Percentiles rank a stretch among this genome's conserved stretches.
Evolutionary conservation across 1,140 invertebrate genomes (phyloP).

Genomic region (Agraylea sexmaculata): DNA sequence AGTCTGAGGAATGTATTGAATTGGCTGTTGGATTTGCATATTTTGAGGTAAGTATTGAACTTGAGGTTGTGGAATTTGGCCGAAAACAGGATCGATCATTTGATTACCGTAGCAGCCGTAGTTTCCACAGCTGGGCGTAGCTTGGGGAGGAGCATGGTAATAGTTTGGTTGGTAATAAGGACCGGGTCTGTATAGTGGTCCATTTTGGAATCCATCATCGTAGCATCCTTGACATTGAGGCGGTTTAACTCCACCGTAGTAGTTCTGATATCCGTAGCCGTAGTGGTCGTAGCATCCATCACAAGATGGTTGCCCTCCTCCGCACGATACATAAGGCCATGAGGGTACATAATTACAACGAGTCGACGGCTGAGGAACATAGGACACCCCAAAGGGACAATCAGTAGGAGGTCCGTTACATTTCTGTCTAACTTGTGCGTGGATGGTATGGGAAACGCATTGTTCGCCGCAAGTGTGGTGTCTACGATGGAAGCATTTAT

Average conservation of each 20-base stretch:
- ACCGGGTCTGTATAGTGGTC: constrained; percentile 17
- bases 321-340: constrained; percentile 21
- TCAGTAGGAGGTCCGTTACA: constrained; percentile 8
- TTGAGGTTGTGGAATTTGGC: too few species aligned
- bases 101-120: constrained; percentile 18
- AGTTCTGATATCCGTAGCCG: constrained; percentile 15
- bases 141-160: constrained; percentile 18
- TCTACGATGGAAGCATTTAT: constrained; percentile 14
- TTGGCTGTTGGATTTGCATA: too few species aligned
- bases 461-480: constrained; percentile 18
- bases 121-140: background rate
- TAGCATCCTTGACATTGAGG: constrained; percentile 16
- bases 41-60: too few species aligned
- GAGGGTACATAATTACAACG: constrained; percentile 10
- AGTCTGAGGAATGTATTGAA: too few species aligned
- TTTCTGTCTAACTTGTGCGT: constrained; percentile 17
- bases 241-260: constrained; percentile 11
- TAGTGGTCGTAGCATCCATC: constrained; percentile 22
- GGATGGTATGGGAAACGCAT: constrained; percentile 14
- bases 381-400: constrained; percentile 14
- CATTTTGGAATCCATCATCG: constrained; percentile 17
- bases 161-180: constrained; percentile 18
- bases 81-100: constrained; percentile 17
- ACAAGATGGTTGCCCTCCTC: constrained; percentile 3
- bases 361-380: constrained; percentile 18